These are phyloP conservation scores for cattle (Bos taurus) DNA, from an alignment of 2,113 vertebrate genomes.

Conservation along the genomic window ARS-UCD2.0 NC_037339.1:80498001-80498500, in stretches of 20 bases:
- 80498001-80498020: neutral
- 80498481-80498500: neutral
- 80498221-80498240: neutral
- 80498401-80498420: neutral
- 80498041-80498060: neutral
- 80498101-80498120: neutral
- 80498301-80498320: neutral
- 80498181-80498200: neutral
- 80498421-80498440: neutral
- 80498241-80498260: neutral
- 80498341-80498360: neutral
- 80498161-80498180: neutral
- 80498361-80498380: neutral
- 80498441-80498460: neutral
- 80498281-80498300: neutral
- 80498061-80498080: neutral
- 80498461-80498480: neutral
- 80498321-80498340: neutral
- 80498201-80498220: neutral
- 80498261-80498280: neutral
- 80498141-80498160: neutral
- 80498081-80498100: neutral
- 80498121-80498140: neutral
- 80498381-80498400: neutral
- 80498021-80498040: rapidly evolving